Evolutionary conservation across 92 coral and sea anemone species (phyloP).

Genomic region (Heteractis magnifica): DNA sequence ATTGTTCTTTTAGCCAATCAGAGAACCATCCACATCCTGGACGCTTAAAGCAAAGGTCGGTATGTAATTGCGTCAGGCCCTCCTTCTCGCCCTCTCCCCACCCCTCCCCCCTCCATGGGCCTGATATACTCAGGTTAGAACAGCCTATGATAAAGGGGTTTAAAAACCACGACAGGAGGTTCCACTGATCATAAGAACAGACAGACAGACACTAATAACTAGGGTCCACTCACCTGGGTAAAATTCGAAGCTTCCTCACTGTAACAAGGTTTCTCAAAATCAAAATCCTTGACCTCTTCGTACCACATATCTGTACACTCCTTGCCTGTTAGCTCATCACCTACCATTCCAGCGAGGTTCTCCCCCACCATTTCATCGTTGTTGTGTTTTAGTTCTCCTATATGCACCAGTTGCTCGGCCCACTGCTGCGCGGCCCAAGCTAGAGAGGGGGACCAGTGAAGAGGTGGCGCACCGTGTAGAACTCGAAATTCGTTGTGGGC

Average conservation of each 20-base stretch:
- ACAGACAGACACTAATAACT: slow-evolving; percentile 7
- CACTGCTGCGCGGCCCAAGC: slow-evolving; percentile 99
- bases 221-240: slow-evolving; percentile 62
- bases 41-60: too few relatives aligned
- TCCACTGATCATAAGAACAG: not conserved
- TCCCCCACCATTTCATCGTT: slow-evolving; percentile 88
- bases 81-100: too few relatives aligned
- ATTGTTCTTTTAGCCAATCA: too few relatives aligned
- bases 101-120: too few relatives aligned
- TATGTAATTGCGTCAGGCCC: too few relatives aligned
- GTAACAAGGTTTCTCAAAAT: slow-evolving; percentile 76
- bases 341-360: slow-evolving; percentile 95
- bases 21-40: too few relatives aligned
- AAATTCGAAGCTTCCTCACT: slow-evolving; percentile 94
- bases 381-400: slow-evolving; percentile 88
- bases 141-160: too few relatives aligned
- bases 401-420: slow-evolving; percentile 86
- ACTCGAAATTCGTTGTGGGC: slow-evolving; percentile 89
- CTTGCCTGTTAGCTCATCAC: slow-evolving; percentile 82
- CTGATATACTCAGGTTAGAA: too few relatives aligned
- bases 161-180: too few relatives aligned
- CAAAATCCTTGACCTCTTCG: slow-evolving; percentile 82
- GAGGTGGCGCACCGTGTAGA: slow-evolving; percentile 82
- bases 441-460: slow-evolving; percentile 93
- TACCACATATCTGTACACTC: slow-evolving; percentile 97